Evolutionary conservation across 2,797 vertebrate genomes (phyloP), one percentile per base, ranked within the genome.

Genomic region (Meriones psammophilus): DNA sequence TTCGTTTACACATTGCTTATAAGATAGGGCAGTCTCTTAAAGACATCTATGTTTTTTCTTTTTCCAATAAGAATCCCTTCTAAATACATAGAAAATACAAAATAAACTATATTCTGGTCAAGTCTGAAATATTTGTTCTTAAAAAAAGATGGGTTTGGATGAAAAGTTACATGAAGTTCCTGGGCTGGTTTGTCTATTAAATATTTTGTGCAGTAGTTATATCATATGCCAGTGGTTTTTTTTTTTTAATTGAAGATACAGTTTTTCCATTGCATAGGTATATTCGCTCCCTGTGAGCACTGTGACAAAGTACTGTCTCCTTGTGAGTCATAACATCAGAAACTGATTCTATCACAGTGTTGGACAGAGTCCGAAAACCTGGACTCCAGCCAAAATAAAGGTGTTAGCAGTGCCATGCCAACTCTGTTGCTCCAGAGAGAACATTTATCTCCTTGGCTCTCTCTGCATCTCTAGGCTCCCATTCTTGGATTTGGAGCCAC

Each of bases 41-140:
- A 87, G n/a, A 1, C 2, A 74, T 78, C 39, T 54, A 46, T 46
- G 39, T 39, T 2, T 89, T 46, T 8, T 77, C 56, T 85, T 60
- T 86, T 69, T 33, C 14, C 26, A 73, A n/a, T 30, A 78, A 93
- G 56, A 96, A 80, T 46, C 0, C 20, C 17, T 79, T 93, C 30
- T 94, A 86, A 86, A 66, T 88, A 84, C 81, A 68, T 46, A 20
- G 50, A 90, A 90, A 89, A 88, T n/a, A 60, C 5, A 84, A 54
- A 76, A 77, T 33, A 84, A 83, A 81, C 18, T 54, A 39, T 18
- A 77, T 56, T 58, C 54, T 60, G 54, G 14, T 85, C 92, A 91
- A 88, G 24, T 56, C 33, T 71, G 66, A 80, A 28, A 88, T 2
- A 71, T 78, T 58, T 69, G 73, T 68, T 2, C 92, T 93, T 50